A percentile compares a stretch with the other conserved stretches of the same genome.
These are phyloP conservation scores for Apodemia mormo DNA, from an alignment of 2,888 invertebrate species.

Conservation along the genomic window DNA sequence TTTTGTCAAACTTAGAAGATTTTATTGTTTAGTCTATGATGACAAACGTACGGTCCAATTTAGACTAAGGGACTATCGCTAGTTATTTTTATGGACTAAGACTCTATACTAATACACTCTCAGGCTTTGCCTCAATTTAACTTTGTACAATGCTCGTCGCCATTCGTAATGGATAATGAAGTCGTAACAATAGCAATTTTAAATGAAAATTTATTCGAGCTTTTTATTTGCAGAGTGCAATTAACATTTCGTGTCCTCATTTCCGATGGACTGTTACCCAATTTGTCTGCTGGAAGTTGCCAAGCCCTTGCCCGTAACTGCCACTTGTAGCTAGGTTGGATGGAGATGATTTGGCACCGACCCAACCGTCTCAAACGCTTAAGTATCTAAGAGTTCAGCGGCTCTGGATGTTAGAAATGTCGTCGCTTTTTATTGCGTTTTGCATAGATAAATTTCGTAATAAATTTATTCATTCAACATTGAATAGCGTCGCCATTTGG, in stretches of 20 bases:
- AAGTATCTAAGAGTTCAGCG: not conserved
- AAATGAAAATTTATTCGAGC: conserved; percentile 31
- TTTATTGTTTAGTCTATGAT: too few relatives aligned
- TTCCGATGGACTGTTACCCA: conserved; percentile 63
- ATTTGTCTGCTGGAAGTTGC: conserved; percentile 58
- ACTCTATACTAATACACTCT: not conserved
- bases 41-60: too few relatives aligned
- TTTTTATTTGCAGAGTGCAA: conserved; percentile 33
- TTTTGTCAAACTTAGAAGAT: too few relatives aligned
- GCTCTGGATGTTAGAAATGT: conserved; percentile 4
- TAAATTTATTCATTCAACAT: too few relatives aligned
- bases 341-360: conserved; percentile 56
- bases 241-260: conserved; percentile 49
- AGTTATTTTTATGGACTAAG: too few relatives aligned
- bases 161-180: conserved; percentile 27
- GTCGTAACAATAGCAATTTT: conserved; percentile 26
- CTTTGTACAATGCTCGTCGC: conserved; percentile 43
- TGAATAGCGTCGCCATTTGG: too few relatives aligned
- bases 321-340: conserved; percentile 69
- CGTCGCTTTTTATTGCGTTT: not conserved
- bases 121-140: conserved; percentile 47
- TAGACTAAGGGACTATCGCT: too few relatives aligned
- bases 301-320: conserved; percentile 46
- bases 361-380: conserved; percentile 49
- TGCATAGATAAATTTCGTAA: conserved; percentile 1